Base-by-base conservation (phyloP, 2,113 vertebrate genomes). In the Silurus meridionalis region DNA sequence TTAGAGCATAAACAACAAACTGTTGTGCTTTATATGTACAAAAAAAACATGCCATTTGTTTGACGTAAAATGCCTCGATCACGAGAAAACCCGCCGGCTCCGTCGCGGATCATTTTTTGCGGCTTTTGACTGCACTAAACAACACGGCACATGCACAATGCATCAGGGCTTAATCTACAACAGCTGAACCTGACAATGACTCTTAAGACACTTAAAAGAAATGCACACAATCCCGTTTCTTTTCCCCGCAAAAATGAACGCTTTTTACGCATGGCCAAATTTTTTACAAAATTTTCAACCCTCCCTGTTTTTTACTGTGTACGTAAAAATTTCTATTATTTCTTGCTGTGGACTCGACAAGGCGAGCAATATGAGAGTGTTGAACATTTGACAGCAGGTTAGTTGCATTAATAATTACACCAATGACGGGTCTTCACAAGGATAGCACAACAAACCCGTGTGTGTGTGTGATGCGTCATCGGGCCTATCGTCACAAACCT, bases 401-500 rank as follows among this genome's bases (percentile, higher is more conserved):
- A 72, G 69, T 46, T 48, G 6, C 15, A 72, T 17, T 21, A 50
- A 50, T 79, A 28, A 79, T 57, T 15, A 78, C 15, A 8, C 5
- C 52, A 78, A 8, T 25, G 25, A 77, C 53, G 14, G 21, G 11
- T 75, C 72, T 21, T 53, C 11, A 53, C 72, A 52, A 50, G 3
- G 19, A 75, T 53, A 53, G 48, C 50, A 53, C 0, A 7, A 77
- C 48, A 53, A 55, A 53, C 74, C 2, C 17, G 66, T 13, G 8
- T 4, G 66, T 13, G 8, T 4, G 75, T 25, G 52, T 52, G 48
- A 69, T 21, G 53, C 61, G 25, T 72, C 82, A 50, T 74, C 79
- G 63, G 57, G 58, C 88, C 91, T 86, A 90, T 71, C 79, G 83
- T 85, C 86, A 61, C 81, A 66, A 85, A 69, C 87, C 58, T 52